phyloP scores from a whole-genome alignment of 1,140 invertebrate genomes.

The Drosophila teissieri region DNA sequence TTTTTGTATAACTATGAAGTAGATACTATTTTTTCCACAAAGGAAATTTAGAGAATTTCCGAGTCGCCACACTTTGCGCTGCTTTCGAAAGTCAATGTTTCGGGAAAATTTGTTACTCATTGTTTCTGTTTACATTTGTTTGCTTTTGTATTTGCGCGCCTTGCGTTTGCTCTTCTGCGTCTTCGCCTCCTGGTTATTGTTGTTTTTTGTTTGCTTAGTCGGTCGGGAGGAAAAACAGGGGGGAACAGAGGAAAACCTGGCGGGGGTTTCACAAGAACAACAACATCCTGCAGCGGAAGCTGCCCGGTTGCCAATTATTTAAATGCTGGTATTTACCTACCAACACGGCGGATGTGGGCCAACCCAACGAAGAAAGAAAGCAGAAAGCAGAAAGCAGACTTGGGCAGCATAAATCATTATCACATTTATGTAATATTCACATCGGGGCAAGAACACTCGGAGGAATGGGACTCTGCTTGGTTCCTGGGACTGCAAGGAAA shows the following conservation, averaged over 20 bases:
- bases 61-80: background rate
- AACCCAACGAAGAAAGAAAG: constrained; percentile 22
- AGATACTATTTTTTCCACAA: too few species aligned
- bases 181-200: constrained; percentile 21
- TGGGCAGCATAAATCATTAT: constrained; percentile 76
- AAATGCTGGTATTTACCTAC: constrained; percentile 82
- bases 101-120: constrained; percentile 51
- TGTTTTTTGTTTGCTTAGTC: constrained; percentile 66
- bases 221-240: constrained; percentile 2
- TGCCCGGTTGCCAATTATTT: constrained; percentile 78
- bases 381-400: background rate
- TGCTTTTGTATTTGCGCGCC: constrained; percentile 65
- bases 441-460: constrained; percentile 2
- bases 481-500: constrained; percentile 2
- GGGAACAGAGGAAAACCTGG: background rate
- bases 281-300: constrained; percentile 67
- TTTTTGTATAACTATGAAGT: too few species aligned
- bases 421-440: constrained; percentile 79
- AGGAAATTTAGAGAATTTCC: background rate
- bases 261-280: constrained; percentile 22
- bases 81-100: constrained; percentile 23
- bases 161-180: constrained; percentile 31
- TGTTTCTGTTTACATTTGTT: constrained; percentile 64
- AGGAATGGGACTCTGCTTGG: constrained; percentile 2
- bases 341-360: constrained; percentile 74